These are phyloP conservation scores for Chromobotia macracanthus DNA, from an alignment of 2,797 vertebrate genomes.

Conservation along the genomic window DNA sequence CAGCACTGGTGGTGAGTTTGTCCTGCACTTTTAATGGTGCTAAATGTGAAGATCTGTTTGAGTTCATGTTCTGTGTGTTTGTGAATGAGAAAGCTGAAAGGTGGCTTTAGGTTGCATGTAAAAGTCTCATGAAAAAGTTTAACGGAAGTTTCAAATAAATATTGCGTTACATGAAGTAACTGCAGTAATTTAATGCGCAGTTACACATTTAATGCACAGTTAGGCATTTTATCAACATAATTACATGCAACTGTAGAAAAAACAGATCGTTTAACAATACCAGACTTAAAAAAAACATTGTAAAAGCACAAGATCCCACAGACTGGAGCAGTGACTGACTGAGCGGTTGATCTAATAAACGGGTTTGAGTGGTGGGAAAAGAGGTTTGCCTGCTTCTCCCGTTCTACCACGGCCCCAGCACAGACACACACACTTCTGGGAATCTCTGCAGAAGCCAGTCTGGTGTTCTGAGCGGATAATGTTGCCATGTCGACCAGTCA, in stretches of 20 bases:
- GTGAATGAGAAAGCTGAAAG: background rate
- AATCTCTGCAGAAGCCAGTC: constrained; percentile 53
- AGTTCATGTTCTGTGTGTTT: background rate
- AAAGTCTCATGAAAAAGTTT: background rate
- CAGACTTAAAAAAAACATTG: constrained; percentile 13
- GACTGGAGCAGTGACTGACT: constrained; percentile 33
- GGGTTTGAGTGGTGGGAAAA: constrained; percentile 50
- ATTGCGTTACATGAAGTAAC: background rate
- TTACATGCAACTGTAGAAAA: background rate
- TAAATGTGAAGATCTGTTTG: background rate
- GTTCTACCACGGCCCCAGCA: constrained; percentile 41
- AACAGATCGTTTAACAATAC: background rate
- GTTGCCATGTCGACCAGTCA: constrained; percentile 70
- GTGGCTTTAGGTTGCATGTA: background rate
- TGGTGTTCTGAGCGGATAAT: constrained; percentile 63
- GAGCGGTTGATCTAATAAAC: constrained; percentile 47
- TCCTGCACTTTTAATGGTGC: background rate
- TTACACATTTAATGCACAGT: constrained; percentile 12
- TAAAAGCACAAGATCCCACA: constrained; percentile 14
- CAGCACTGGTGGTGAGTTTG: background rate
- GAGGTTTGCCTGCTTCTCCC: constrained; percentile 46
- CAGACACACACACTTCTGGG: constrained; percentile 53
- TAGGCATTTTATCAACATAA: constrained; percentile 14
- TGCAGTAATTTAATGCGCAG: background rate
- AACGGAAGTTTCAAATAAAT: constrained; percentile 12